phyloP scores from a whole-genome alignment of 53 echinoderm and acorn worm genomes.

The Echinarachnius parma region DNA sequence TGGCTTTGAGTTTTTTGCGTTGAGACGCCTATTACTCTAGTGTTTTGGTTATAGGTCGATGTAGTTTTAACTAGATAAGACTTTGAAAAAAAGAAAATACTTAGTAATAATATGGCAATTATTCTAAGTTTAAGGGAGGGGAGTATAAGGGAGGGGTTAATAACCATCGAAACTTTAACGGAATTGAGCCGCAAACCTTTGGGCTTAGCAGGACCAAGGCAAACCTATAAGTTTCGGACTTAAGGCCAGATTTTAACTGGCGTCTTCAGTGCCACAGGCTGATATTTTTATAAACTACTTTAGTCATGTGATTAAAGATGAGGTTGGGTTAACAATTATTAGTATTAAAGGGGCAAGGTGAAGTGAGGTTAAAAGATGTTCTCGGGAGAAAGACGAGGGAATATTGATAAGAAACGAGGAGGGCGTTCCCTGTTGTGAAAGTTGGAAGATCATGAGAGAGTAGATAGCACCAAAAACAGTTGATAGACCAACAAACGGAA shows the following conservation, averaged over 20 bases:
- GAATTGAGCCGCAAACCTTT: constrained; percentile 64
- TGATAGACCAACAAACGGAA: constrained; percentile 27
- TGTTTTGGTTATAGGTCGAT: too few species aligned
- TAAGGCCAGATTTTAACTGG: constrained; percentile 44
- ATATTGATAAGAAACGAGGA: constrained; percentile 11
- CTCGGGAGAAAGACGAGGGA: constrained; percentile 11
- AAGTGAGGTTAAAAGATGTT: constrained; percentile 37
- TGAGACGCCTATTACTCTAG: too few species aligned
- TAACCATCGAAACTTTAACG: constrained; percentile 59
- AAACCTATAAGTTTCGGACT: constrained; percentile 59
- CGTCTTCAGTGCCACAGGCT: constrained; percentile 66
- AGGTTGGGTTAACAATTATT: constrained; percentile 27
- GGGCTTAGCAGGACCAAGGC: constrained; percentile 64
- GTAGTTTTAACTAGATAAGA: neutral
- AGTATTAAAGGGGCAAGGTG: constrained; percentile 42
- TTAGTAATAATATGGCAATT: constrained; percentile 19
- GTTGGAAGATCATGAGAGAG: constrained; percentile 38
- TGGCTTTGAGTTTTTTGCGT: too few species aligned
- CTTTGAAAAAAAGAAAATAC: constrained; percentile 27
- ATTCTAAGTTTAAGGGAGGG: constrained; percentile 23
- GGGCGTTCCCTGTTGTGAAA: constrained; percentile 18
- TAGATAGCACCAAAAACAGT: constrained; percentile 53
- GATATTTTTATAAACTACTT: constrained; percentile 66
- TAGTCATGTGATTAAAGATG: constrained; percentile 27
- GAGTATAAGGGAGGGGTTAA: neutral